Percentiles rank a stretch among this genome's conserved stretches.
Evolutionary conservation across 2,888 invertebrate genomes (phyloP).

Genomic region (Spialia ferax): DNA sequence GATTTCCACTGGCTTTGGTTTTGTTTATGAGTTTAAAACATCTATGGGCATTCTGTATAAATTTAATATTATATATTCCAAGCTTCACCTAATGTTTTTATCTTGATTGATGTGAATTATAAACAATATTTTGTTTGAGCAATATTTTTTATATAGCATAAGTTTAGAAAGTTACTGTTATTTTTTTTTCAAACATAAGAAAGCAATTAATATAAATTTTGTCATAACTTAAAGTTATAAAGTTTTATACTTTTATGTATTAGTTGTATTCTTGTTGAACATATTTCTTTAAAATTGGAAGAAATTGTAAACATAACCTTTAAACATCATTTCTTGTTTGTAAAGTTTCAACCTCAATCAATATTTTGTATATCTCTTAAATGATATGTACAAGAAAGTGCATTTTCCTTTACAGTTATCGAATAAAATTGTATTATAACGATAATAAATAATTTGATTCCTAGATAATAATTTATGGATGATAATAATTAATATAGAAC

Average conservation of each 20-base stretch:
- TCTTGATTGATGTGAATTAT: neutral
- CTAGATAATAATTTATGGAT: conserved; percentile 70
- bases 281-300: neutral
- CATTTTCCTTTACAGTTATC: conserved; percentile 12
- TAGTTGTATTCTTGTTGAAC: neutral
- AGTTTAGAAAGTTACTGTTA: neutral
- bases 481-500: conserved; percentile 67
- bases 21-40: too few species aligned
- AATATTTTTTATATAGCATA: neutral
- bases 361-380: neutral
- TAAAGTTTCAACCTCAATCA: neutral
- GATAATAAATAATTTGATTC: conserved; percentile 55
- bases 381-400: neutral
- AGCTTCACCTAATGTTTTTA: neutral
- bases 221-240: neutral
- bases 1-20: too few species aligned
- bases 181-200: neutral
- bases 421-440: conserved; percentile 49
- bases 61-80: neutral
- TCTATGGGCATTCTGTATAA: neutral
- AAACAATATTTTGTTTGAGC: neutral
- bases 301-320: neutral
- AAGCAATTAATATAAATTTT: neutral
- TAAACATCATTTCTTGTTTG: neutral
- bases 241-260: neutral